A percentile compares a stretch with the other conserved stretches of the same genome.
Conservation (phyloP, 2,113 vertebrate genomes). For the Centropus unirufus region DNA sequence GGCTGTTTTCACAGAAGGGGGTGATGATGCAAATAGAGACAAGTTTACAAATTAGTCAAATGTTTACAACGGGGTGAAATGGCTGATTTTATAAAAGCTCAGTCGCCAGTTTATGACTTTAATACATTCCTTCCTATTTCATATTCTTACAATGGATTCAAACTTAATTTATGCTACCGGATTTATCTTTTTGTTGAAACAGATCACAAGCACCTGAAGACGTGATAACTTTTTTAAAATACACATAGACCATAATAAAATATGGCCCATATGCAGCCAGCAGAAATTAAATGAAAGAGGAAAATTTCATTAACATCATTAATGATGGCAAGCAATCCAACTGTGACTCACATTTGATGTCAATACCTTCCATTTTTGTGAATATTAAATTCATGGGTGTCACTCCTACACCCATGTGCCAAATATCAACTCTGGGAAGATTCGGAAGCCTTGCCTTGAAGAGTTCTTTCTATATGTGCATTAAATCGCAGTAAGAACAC, state of each 20-base stretch:
- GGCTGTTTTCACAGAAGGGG: background rate
- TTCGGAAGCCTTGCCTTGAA: background rate
- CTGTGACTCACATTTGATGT: background rate
- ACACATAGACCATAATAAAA: background rate
- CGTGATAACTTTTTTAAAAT: background rate
- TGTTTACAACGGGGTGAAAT: background rate
- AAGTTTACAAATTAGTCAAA: background rate
- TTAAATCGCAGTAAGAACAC: background rate
- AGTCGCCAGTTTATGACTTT: background rate
- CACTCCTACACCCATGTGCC: background rate
- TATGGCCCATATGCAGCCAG: background rate
- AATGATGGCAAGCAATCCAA: background rate
- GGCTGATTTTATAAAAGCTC: background rate
- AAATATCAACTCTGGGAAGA: background rate
- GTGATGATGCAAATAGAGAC: background rate
- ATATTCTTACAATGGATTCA: background rate
- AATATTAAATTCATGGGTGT: background rate
- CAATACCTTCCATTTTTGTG: background rate
- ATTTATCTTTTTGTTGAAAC: background rate
- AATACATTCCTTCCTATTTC: background rate
- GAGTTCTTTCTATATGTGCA: background rate
- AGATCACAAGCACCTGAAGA: background rate
- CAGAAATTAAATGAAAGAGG: background rate
- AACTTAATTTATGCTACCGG: background rate
- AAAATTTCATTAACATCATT: background rate